phyloP scores from a whole-genome alignment of 2,888 invertebrate genomes.

The Oscheius myriophilus region DNA sequence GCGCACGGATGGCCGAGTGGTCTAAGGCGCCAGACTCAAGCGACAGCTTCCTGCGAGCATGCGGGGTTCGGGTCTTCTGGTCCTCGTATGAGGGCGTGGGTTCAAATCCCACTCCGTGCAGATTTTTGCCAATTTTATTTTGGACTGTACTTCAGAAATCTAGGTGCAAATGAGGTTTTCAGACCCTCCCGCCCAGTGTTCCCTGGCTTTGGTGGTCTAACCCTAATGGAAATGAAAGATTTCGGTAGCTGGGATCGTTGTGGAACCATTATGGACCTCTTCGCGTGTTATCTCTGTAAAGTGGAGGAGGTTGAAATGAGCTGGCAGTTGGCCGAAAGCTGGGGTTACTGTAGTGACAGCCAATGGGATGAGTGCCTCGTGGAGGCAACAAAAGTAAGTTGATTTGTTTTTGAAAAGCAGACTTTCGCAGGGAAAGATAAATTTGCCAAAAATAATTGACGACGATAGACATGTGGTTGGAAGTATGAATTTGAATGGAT shows the following conservation, averaged over 20 bases:
- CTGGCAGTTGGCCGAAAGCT: constrained; percentile 43
- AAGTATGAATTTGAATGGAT: neutral
- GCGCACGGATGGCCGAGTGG: constrained; percentile 71
- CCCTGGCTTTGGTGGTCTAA: constrained; percentile 41
- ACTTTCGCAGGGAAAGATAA: constrained; percentile 22
- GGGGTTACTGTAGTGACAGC: constrained; percentile 37
- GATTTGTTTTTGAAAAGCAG: neutral
- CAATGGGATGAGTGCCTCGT: constrained; percentile 7
- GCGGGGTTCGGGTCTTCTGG: too few relatives aligned
- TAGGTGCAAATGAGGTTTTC: neutral
- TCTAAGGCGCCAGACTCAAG: constrained; percentile 73
- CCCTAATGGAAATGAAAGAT: constrained; percentile 27
- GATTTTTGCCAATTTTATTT: too few relatives aligned
- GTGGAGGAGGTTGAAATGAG: constrained; percentile 21
- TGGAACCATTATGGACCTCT: constrained; percentile 49
- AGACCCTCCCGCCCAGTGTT: constrained; percentile 18
- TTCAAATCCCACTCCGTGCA: too few relatives aligned
- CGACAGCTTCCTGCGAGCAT: constrained; percentile 23
- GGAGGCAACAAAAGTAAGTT: neutral
- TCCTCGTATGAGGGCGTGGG: too few relatives aligned
- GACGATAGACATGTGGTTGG: constrained; percentile 12
- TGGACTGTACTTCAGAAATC: too few relatives aligned
- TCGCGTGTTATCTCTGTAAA: constrained; percentile 23
- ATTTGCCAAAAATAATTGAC: constrained; percentile 30
- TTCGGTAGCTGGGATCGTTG: constrained; percentile 33